Percentiles rank a stretch among this genome's conserved stretches.
Conservation (phyloP, 2,113 vertebrate genomes). For the Siniperca chuatsi region DNA sequence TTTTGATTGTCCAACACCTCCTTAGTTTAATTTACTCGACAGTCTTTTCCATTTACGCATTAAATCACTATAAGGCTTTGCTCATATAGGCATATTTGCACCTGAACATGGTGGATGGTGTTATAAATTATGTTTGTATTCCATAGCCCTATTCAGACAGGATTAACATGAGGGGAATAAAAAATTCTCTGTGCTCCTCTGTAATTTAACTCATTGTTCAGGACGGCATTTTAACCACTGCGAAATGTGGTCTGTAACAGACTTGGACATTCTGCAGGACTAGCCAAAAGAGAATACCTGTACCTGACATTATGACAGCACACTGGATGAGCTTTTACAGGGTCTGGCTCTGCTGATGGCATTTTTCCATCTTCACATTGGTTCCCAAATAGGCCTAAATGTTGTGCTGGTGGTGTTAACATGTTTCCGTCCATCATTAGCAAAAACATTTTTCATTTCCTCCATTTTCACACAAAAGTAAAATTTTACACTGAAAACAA, state of each 20-base stretch:
- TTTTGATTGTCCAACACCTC: slow-evolving; percentile 18
- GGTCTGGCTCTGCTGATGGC: not conserved
- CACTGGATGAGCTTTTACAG: not conserved
- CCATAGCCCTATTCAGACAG: not conserved
- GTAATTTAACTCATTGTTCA: not conserved
- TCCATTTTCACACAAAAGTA: not conserved
- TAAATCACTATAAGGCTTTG: not conserved
- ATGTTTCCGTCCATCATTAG: not conserved
- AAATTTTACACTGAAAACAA: not conserved
- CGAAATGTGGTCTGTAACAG: not conserved
- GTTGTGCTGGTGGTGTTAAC: not conserved
- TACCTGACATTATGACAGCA: too few species aligned
- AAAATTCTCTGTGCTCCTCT: not conserved
- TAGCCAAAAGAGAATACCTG: too few species aligned
- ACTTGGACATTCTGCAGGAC: not conserved
- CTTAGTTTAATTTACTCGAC: slow-evolving; percentile 11
- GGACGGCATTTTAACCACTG: not conserved
- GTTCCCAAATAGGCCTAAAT: not conserved
- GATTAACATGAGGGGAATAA: not conserved
- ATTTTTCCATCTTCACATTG: too few species aligned
- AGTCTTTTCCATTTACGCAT: not conserved
- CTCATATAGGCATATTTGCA: not conserved
- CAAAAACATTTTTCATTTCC: not conserved
- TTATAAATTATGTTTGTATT: not conserved
- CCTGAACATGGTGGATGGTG: not conserved